Evolutionary conservation across 2,797 vertebrate species (phyloP).

Genomic region (Corythornis leucogaster): DNA sequence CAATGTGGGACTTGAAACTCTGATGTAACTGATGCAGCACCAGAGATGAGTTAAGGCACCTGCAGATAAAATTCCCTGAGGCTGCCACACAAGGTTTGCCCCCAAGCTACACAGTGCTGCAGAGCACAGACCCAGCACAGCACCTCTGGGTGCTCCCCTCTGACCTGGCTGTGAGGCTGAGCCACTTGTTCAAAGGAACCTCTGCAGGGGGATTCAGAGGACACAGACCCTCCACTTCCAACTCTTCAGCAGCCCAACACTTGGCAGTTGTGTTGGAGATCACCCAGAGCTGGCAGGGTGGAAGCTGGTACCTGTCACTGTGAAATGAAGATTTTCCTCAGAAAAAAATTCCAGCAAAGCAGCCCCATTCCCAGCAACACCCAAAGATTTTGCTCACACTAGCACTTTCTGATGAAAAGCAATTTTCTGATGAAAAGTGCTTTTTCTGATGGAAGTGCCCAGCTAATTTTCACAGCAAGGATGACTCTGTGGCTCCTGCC

Average conservation of each 20-base stretch:
- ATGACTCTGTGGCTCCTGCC: accelerated
- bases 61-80: not conserved
- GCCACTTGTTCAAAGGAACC: accelerated
- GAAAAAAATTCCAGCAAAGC: not conserved
- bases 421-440: conserved; percentile 16
- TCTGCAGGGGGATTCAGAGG: not conserved
- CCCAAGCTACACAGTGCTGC: accelerated
- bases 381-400: not conserved
- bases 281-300: not conserved
- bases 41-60: not conserved
- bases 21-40: accelerated
- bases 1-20: not conserved
- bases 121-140: not conserved
- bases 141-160: not conserved
- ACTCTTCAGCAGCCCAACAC: not conserved
- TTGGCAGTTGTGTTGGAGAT: too few species aligned
- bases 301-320: not conserved
- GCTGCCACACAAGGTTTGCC: not conserved
- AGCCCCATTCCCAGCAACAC: not conserved
- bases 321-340: not conserved
- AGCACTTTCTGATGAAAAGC: not conserved
- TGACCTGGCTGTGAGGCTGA: not conserved
- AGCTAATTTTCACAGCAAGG: not conserved
- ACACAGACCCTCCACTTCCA: not conserved
- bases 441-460: not conserved